These are phyloP conservation scores for Euspilapteryx auroguttella DNA, from an alignment of 2,888 invertebrate species.

Conservation along the genomic window DNA sequence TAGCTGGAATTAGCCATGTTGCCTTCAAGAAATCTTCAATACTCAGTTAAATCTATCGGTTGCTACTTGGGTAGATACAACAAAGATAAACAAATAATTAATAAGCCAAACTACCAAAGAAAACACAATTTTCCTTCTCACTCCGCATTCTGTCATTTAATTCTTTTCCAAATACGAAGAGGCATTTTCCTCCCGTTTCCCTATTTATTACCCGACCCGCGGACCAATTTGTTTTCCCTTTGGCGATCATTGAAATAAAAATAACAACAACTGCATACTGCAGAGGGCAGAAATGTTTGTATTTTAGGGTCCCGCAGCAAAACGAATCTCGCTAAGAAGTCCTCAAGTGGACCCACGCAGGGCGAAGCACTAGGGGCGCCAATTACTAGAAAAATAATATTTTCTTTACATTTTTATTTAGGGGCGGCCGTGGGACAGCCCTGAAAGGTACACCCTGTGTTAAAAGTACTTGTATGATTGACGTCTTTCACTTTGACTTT, in stretches of 20 bases:
- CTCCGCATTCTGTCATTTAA: no score
- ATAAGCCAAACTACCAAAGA: no score
- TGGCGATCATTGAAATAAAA: constrained; percentile 35
- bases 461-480: constrained; percentile 50
- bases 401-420: constrained; percentile 55
- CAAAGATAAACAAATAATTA: no score
- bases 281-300: constrained; percentile 21
- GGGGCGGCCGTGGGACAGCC: constrained; percentile 57
- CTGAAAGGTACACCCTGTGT: constrained; percentile 51
- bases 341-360: constrained; percentile 48
- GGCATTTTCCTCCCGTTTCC: constrained; percentile 3
- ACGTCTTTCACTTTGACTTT: constrained; percentile 28
- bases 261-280: constrained; percentile 38
- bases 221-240: constrained; percentile 17
- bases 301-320: constrained; percentile 20
- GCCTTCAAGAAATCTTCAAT: no score
- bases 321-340: constrained; percentile 52
- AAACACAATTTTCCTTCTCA: no score
- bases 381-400: constrained; percentile 55
- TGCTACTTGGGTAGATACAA: no score
- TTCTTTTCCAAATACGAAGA: constrained; percentile 2
- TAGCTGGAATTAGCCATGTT: no score
- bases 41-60: no score
- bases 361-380: constrained; percentile 47
- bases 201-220: constrained; percentile 9